Evolutionary conservation across 1,140 invertebrate species (phyloP).

Genomic region (Drosophila sechellia): DNA sequence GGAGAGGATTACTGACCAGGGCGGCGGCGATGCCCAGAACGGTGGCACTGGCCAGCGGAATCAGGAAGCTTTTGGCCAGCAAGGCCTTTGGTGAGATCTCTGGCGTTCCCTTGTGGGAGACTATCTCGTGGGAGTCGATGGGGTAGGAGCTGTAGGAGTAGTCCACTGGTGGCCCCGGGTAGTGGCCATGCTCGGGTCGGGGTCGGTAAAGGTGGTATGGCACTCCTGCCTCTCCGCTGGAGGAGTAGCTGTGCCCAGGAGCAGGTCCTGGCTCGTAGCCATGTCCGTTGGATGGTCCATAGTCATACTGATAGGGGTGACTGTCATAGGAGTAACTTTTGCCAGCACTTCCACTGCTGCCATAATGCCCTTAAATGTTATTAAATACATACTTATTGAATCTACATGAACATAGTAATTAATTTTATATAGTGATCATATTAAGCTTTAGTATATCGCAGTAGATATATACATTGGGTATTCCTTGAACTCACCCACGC

Average conservation of each 20-base stretch:
- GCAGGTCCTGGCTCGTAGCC: conserved; percentile 55
- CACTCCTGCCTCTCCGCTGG: conserved; percentile 57
- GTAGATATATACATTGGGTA: not conserved
- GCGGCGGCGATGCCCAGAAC: conserved; percentile 91
- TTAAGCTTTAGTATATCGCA: not conserved
- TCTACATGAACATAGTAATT: not conserved
- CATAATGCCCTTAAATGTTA: conserved; percentile 49
- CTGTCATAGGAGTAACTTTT: conserved; percentile 54
- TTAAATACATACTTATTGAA: not conserved
- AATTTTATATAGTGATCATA: not conserved
- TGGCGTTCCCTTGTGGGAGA: conserved; percentile 64
- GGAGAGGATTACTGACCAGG: conserved; percentile 90
- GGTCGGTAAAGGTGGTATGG: conserved; percentile 71
- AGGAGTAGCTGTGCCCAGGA: conserved; percentile 26
- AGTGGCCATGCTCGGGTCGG: conserved; percentile 55
- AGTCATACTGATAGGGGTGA: conserved; percentile 58
- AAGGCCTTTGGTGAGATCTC: conserved; percentile 74
- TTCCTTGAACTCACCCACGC: conserved; percentile 66
- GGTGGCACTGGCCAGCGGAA: conserved; percentile 91
- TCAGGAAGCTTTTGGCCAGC: conserved; percentile 87
- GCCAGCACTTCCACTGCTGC: conserved; percentile 19
- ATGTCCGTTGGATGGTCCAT: conserved; percentile 33
- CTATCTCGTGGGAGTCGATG: conserved; percentile 60
- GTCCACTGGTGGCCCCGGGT: conserved; percentile 58
- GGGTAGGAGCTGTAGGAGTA: conserved; percentile 56